Percentiles rank a stretch among this genome's conserved stretches.
phyloP scores from a whole-genome alignment of 2,888 invertebrate species.

The Strigamia transsilvanica region DNA sequence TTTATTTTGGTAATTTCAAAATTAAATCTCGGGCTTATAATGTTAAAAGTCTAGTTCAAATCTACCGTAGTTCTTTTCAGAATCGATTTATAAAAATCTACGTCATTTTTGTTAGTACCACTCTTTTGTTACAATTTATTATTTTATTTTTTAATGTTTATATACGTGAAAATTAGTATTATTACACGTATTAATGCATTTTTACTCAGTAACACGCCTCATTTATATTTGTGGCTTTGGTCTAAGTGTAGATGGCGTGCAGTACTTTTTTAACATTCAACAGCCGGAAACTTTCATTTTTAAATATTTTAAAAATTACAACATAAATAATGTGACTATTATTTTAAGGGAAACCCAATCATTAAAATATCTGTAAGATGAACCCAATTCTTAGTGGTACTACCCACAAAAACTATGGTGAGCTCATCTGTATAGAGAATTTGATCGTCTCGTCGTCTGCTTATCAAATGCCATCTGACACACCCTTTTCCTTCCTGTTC shows the following conservation, averaged over 20 bases:
- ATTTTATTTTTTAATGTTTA: not conserved
- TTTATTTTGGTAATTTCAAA: not conserved
- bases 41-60: not conserved
- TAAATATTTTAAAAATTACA: too few species aligned
- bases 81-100: not conserved
- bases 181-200: too few species aligned
- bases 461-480: slow-evolving; percentile 5
- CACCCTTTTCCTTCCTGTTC: not conserved
- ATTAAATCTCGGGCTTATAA: not conserved
- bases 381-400: not conserved
- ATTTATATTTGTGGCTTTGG: not conserved
- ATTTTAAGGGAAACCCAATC: not conserved
- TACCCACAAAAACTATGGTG: not conserved
- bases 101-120: not conserved
- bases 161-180: too few species aligned
- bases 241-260: not conserved
- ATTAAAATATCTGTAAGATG: not conserved
- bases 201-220: not conserved
- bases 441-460: not conserved
- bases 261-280: not conserved
- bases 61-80: not conserved
- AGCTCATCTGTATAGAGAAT: not conserved
- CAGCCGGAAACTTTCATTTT: too few species aligned
- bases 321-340: not conserved
- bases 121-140: not conserved